phyloP scores from a whole-genome alignment of 2,113 vertebrate genomes.

The Glaucidium brasilianum region DNA sequence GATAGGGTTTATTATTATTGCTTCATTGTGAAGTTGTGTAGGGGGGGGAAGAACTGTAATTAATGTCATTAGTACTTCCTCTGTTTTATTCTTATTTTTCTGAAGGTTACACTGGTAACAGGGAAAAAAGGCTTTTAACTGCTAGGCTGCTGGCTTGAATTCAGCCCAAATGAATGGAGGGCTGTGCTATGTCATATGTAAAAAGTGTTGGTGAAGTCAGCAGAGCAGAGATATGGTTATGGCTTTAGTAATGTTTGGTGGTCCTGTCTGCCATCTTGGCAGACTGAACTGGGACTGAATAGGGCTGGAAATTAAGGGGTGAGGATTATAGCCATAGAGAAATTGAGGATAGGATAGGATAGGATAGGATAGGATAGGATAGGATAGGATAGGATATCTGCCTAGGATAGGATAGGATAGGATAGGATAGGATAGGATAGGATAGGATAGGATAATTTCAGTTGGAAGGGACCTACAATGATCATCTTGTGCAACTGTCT shows the following conservation, averaged over 20 bases:
- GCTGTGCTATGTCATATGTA: background rate
- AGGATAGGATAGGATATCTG: background rate
- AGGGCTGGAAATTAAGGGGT: background rate
- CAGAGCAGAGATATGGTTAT: background rate
- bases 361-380: no score
- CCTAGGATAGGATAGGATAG: background rate
- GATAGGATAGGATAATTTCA: background rate
- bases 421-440: background rate
- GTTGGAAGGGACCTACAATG: accelerated
- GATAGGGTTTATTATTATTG: background rate
- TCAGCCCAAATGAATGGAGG: background rate
- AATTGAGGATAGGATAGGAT: background rate
- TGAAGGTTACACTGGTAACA: background rate
- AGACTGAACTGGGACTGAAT: background rate
- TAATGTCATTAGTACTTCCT: background rate
- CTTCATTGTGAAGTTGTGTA: background rate
- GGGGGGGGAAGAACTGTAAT: background rate
- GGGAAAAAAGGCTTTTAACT: background rate
- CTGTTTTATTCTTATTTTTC: slow-evolving; percentile 11
- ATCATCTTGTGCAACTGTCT: background rate
- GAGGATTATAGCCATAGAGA: background rate
- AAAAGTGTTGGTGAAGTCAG: background rate
- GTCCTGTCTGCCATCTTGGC: background rate
- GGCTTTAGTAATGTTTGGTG: background rate
- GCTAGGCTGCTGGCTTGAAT: background rate